Conservation (phyloP, 1,140 invertebrate genomes). For the Sipha flava region DNA sequence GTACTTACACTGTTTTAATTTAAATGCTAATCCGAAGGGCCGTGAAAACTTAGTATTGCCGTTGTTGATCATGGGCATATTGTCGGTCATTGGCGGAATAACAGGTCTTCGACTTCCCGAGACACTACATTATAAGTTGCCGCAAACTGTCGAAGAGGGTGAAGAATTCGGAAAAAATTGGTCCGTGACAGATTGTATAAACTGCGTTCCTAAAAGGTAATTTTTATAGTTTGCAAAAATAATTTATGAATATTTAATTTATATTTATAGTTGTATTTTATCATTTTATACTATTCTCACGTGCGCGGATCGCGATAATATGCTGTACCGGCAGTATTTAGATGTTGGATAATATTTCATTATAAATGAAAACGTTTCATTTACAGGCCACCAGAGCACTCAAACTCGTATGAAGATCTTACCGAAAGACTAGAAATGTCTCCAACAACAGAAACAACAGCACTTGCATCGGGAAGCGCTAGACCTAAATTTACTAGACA, state of each 20-base stretch:
- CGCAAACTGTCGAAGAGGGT: constrained; percentile 76
- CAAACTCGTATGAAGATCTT: constrained; percentile 46
- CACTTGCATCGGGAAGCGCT: not conserved
- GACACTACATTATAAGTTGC: constrained; percentile 66
- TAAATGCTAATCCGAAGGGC: constrained; percentile 48
- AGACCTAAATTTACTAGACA: constrained; percentile 38
- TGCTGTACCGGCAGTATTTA: too few species aligned
- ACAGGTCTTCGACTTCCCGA: constrained; percentile 70
- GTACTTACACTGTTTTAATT: not conserved
- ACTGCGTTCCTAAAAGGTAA: constrained; percentile 57
- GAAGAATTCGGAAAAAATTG: constrained; percentile 81
- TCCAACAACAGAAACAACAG: not conserved
- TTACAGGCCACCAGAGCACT: constrained; percentile 39
- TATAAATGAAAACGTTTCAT: not conserved
- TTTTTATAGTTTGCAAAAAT: not conserved
- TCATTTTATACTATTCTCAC: too few species aligned
- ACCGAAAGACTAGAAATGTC: constrained; percentile 35
- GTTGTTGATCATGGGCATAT: constrained; percentile 66
- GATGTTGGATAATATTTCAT: too few species aligned
- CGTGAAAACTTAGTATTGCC: constrained; percentile 72
- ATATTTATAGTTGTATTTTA: too few species aligned
- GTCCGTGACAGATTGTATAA: constrained; percentile 59
- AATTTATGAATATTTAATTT: not conserved
- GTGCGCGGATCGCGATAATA: too few species aligned
- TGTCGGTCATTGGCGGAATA: constrained; percentile 69